These are phyloP conservation scores for Calidris pygmaea DNA, from an alignment of 2,113 vertebrate genomes.

Conservation along the genomic window DNA sequence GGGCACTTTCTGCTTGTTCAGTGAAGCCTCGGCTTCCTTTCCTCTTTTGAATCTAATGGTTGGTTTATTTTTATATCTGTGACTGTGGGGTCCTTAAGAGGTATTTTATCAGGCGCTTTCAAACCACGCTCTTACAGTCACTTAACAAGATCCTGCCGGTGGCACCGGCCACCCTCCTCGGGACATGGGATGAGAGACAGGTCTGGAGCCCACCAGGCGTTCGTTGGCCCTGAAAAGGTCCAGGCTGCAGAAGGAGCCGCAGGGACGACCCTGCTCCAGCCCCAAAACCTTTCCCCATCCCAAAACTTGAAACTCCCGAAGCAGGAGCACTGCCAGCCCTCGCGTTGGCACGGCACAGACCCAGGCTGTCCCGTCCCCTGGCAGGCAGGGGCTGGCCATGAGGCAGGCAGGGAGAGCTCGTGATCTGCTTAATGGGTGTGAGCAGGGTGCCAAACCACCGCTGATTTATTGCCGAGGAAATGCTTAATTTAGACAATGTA, in stretches of 20 bases:
- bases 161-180: rapidly evolving
- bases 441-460: neutral
- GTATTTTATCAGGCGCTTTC: neutral
- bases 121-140: neutral
- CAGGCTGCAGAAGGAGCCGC: rapidly evolving
- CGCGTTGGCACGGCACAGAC: neutral
- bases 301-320: rapidly evolving
- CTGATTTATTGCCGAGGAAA: conserved; percentile 39
- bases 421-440: rapidly evolving
- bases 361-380: too few species aligned
- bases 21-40: neutral
- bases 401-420: too few species aligned
- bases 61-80: neutral
- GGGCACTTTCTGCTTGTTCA: neutral
- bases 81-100: neutral
- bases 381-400: neutral
- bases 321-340: neutral
- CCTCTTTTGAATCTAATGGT: neutral
- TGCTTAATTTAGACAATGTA: conserved; percentile 39
- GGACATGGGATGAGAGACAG: rapidly evolving
- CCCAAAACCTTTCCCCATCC: neutral
- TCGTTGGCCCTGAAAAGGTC: rapidly evolving
- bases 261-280: neutral
- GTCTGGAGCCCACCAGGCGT: rapidly evolving
- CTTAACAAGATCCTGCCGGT: neutral